Evolutionary conservation across 2,888 invertebrate genomes (phyloP), one percentile per base, ranked within the genome.

Genomic region (Fragum whitleyi): DNA sequence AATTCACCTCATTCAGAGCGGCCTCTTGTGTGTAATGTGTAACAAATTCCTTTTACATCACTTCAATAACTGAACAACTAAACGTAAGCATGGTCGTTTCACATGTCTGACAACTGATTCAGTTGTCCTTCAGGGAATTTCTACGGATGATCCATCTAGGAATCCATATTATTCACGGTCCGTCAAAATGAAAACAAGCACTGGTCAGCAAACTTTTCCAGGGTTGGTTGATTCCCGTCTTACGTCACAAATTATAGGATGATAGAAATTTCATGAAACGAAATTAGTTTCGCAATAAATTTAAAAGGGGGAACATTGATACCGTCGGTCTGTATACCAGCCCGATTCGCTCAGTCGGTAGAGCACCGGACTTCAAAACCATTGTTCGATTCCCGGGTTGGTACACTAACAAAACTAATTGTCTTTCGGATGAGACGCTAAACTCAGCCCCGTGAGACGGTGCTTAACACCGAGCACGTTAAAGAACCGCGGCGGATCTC

Each of bases 1-100:
- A 91, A 90, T 87, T 85, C 80, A 87, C 83, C 87, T 87, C 88
- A 87, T 88, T 85, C 86, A 86, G 83, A 89, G 90, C 89, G 91
- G 90, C 89, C 89, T 88, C 89, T 90, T 77, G 88, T 85, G 84
- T 81, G 86, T 82, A 85, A 83, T 86, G 83, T 77, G 62, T 83
- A 78, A 55, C 51, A 72, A 68, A 75, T 75, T 75, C 75, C 75
- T 75, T 75, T 75, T 75, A 75, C 75, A 75, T 75, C 69, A 59
- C 68, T 21, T 26, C 11, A 53, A n/a, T 36, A 42, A 28, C 32
- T 19, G 28, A 14, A n/a, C 2, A 32, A 26, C 16, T 28, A 28
- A 39, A 29, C 39, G 42, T 39, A 11, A 68, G 55, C 75, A 68
- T 75, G 53, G 3, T 47, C n/a, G 9, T 28, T 29, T 7, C 55